Evolutionary conservation across 2,888 invertebrate species (phyloP), one percentile per base, ranked within the genome.

Genomic region (Drosophila anomelani): DNA sequence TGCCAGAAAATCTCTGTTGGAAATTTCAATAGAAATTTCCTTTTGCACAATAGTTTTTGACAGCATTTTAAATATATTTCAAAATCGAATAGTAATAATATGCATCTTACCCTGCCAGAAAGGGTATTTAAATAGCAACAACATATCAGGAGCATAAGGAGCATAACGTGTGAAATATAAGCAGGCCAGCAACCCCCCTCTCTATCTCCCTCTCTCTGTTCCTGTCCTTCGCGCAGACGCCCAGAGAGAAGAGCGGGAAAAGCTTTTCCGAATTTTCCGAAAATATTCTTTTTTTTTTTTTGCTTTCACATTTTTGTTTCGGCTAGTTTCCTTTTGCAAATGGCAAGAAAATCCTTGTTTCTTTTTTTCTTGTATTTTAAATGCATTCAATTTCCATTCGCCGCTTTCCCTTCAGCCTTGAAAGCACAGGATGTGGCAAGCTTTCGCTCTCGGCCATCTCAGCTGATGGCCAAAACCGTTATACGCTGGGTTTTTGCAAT

Each of bases 121-220:
- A 60, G 57, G 23, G 41, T 29, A 61, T 46, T 17, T 12, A 12
- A 20, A n/a, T 17, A 55, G 17, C 38, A 55, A 39, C 32, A 60
- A 60, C 44, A 59, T 20, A 26, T 5, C 46, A 61, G 12, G 43
- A 64, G 36, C 66, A 66, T 64, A 63, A 66, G 49, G 70, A 70
- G 53, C 76, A 80, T 56, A 75, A 76, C 71, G 75, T 76, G 71
- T 75, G 77, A 84, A 82, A 72, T 77, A 77, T 71, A 82, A 79
- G 73, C 69, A 76, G 61, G 46, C 49, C 55, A 44, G 15, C 17
- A n/a, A n/a, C n/a, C n/a, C 60, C 44, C 56, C 15, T 39, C 39
- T 43, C 15, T 20, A 29, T 36, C 10, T 12, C 29, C 32, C 51
- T 8, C 26, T 60, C 23, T 10, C n/a, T 32, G 41, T 43, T n/a